Evolutionary conservation across 2,888 invertebrate species (phyloP).

Genomic region (Ctena decussata): DNA sequence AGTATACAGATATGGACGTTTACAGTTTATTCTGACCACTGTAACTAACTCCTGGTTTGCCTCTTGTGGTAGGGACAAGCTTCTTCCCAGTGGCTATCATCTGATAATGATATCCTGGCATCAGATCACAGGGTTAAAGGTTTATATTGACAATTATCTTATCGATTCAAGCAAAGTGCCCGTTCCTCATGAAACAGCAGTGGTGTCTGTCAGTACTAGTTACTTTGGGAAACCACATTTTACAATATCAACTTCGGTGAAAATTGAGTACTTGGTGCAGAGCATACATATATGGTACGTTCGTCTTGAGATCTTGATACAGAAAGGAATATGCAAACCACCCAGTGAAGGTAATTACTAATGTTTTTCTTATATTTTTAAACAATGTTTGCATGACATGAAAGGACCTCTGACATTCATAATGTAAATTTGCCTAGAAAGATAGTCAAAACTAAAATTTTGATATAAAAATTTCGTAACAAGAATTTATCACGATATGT

Average conservation of each 20-base stretch:
- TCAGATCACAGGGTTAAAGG: slow-evolving; percentile 59
- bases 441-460: no score
- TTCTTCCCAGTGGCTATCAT: slow-evolving; percentile 57
- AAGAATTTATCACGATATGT: no score
- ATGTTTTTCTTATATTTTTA: no score
- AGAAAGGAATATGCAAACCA: slow-evolving; percentile 62
- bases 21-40: slow-evolving; percentile 74
- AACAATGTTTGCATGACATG: no score
- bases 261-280: slow-evolving; percentile 66
- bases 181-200: slow-evolving; percentile 37
- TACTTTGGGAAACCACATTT: slow-evolving; percentile 65
- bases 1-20: slow-evolving; percentile 74
- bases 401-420: no score
- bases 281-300: slow-evolving; percentile 72
- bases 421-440: no score
- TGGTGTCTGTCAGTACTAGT: slow-evolving; percentile 35
- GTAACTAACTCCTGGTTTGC: slow-evolving; percentile 72
- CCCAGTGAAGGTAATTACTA: slow-evolving; percentile 56
- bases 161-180: slow-evolving; percentile 51
- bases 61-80: slow-evolving; percentile 56
- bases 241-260: slow-evolving; percentile 24
- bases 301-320: slow-evolving; percentile 68
- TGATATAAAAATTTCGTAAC: no score
- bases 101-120: slow-evolving; percentile 74
- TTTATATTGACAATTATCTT: slow-evolving; percentile 66